Evolutionary conservation across 23 tunicate genomes (phyloP), one percentile per base, ranked within the genome.

Genomic region (Oikopleura albicans): DNA sequence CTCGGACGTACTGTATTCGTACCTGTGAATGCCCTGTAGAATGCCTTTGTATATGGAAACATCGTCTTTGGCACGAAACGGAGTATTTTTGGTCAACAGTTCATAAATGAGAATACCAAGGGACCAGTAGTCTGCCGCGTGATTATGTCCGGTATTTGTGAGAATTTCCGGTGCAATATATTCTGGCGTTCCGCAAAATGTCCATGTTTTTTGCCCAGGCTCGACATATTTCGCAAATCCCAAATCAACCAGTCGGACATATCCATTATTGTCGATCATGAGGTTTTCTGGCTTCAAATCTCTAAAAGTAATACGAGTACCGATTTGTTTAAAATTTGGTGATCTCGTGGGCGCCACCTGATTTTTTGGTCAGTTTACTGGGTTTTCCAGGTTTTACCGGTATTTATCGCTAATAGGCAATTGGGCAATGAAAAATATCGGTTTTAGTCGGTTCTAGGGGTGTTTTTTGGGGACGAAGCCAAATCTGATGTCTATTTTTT

Each of bases 171-270:
- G 98, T 39, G 98, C 96, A 4, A 94, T 89, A 76, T 94, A 94
- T 85, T 94, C 92, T 4, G 98, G 98, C 35, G 98, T 94, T 36
- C 98, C 98, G 57, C 98, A 94, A 76, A 94, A 94, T 0, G 98
- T 94, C 91, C 91, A 94, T 12, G 98, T 91, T 85, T 87, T 91
- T 66, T 94, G 91, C 0, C 98, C 98, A 40, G 76, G 89, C 40
- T 39, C 76, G 59, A 94, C 87, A 4, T 57, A 85, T 56, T 90
- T 94, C 1, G 98, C 98, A 56, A 90, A 94, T 39, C 98, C 98
- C 83, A 94, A 88, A 59, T 94, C 98, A 16, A 90, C 95, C 16
- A 94, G 85, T 83, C 91, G 91, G 0, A 94, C 91, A 63, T 90
- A 94, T 28, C 98, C 98, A 76, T 76, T 83, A 1, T 49, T 59